A percentile compares a stretch with the other conserved stretches of the same genome.
Conservation (phyloP, 2,797 vertebrate species). For the Xiphorhynchus erythropygius region DNA sequence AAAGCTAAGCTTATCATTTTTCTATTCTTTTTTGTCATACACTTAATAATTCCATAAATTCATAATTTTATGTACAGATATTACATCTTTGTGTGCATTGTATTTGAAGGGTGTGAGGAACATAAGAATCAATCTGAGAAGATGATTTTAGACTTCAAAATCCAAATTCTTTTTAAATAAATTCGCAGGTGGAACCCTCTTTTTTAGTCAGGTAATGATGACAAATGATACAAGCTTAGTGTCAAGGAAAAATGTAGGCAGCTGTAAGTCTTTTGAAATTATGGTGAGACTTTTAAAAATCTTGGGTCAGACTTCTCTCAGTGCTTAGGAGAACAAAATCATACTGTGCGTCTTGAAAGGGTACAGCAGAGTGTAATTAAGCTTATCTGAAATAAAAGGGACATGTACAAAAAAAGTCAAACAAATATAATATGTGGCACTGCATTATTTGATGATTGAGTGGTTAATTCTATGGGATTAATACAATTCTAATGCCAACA, state of each 20-base stretch:
- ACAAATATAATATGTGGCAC: not conserved
- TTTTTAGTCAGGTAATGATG: not conserved
- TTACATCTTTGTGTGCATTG: not conserved
- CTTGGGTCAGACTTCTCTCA: not conserved
- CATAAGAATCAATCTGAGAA: not conserved
- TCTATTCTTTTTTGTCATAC: not conserved
- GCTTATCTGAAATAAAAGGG: not conserved
- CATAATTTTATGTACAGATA: not conserved
- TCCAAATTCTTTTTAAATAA: not conserved
- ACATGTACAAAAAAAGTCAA: not conserved
- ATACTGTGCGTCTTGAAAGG: not conserved
- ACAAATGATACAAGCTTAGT: not conserved
- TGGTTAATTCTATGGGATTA: not conserved
- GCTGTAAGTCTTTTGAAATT: not conserved
- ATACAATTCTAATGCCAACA: not conserved
- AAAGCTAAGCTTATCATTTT: not conserved
- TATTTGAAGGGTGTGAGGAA: not conserved
- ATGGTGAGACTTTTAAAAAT: not conserved
- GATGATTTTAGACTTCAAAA: not conserved
- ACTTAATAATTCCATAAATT: not conserved
- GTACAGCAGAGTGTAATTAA: constrained; percentile 5
- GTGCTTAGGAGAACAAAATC: not conserved
- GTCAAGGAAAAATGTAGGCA: not conserved
- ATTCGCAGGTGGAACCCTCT: not conserved
- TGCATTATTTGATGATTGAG: constrained; percentile 1